Evolutionary conservation across 1,140 invertebrate species (phyloP), one percentile per base, ranked within the genome.

Genomic region (Dufourea novaeangliae): DNA sequence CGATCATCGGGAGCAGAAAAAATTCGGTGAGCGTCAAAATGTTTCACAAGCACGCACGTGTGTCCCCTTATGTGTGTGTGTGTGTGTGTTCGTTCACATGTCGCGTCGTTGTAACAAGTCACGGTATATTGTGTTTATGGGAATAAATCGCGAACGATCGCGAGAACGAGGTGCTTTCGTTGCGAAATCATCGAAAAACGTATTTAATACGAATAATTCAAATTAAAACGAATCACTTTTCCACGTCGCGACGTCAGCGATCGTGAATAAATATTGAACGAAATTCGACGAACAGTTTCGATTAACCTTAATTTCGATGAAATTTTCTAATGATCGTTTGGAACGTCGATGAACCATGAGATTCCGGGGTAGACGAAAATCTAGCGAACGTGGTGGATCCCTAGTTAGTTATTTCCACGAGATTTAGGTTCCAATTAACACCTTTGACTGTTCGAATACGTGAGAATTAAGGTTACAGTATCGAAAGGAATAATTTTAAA

Each of bases 301-400:
- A 34, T 64, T 57, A 72, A 78, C 11, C 27, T 41, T 17, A 34
- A 25, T 2, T 41, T 68, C 7, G 14, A 39, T 32, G 6, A 44
- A 41, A 39, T 5, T 46, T 7, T 37, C n/a, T 61, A 41, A 22
- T 22, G 14, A 62, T 12, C 22, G 10, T 50, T 46, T 52, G 61
- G 59, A 25, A 12, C 59, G 20, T 22, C 34, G 10, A 57, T 68
- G 22, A 76, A 83, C 56, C 46, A 88, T 88, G 87, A 78, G 70
- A 56, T 80, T 88, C 62, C 78, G 86, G 27, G 77, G 79, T 67
- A 69, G 85, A 63, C 68, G 80, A 75, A 87, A 85, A 20, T 25
- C 54, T 39, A 75, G 50, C 62, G 34, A 78, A 17, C 66, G 29
- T 27, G 22, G 44, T 12, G 78, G 83, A 79, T 2, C 66, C 59